These are phyloP conservation scores for Prionace glauca DNA, from an alignment of 2,797 vertebrate genomes.

Conservation along the genomic window DNA sequence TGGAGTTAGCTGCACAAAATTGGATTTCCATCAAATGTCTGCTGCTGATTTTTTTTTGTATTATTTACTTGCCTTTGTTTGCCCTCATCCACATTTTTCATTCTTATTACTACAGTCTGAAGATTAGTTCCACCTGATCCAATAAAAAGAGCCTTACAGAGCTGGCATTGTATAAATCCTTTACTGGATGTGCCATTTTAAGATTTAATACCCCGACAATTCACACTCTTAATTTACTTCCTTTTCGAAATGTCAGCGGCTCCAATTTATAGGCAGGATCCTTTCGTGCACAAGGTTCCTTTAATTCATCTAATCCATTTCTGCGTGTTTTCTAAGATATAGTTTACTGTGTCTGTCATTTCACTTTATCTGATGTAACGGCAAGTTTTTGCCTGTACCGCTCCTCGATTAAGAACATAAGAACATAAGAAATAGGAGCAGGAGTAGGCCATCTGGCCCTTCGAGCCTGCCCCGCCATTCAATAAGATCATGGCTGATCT, in stretches of 20 bases:
- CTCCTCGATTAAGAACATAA: too few relatives aligned
- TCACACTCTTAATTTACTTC: background rate
- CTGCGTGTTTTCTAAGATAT: background rate
- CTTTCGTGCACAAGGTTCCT: background rate
- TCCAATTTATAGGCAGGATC: background rate
- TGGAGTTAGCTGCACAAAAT: background rate
- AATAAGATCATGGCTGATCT: too few relatives aligned
- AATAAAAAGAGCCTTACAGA: background rate
- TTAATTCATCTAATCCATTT: background rate
- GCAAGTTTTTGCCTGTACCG: too few relatives aligned
- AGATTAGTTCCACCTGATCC: background rate
- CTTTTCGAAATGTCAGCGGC: background rate
- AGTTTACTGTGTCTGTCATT: background rate
- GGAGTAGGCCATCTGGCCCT: too few relatives aligned
- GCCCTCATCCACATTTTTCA: background rate
- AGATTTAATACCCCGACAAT: background rate
- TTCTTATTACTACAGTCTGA: background rate
- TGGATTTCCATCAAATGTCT: background rate
- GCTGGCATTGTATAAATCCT: background rate
- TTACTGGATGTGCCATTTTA: background rate
- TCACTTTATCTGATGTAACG: background rate
- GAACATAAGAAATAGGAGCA: too few relatives aligned
- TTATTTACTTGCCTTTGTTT: background rate
- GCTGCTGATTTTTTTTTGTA: background rate
- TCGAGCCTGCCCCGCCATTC: too few relatives aligned